A percentile compares a stretch with the other conserved stretches of the same genome.
Conservation (phyloP, 2,797 vertebrate genomes). For the Huso huso region DNA sequence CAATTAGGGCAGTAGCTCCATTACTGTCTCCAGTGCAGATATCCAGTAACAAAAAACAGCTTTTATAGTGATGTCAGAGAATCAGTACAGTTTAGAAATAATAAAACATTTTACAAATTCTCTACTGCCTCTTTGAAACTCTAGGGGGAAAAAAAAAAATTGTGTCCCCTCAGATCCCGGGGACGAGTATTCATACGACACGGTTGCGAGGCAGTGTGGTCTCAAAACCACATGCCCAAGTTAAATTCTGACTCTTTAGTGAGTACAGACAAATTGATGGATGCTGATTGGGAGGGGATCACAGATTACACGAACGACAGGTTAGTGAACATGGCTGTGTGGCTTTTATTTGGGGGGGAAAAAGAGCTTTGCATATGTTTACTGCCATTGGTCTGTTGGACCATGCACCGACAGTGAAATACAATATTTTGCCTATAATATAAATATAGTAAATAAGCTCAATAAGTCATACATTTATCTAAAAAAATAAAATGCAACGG, state of each 20-base stretch:
- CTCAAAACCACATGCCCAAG: constrained; percentile 22
- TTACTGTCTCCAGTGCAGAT: too few relatives aligned
- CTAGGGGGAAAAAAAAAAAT: constrained; percentile 9
- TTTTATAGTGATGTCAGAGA: neutral
- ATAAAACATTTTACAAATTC: neutral
- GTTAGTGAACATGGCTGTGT: constrained; percentile 23
- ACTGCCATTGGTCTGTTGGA: too few relatives aligned
- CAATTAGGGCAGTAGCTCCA: too few relatives aligned
- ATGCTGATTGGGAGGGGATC: constrained; percentile 3
- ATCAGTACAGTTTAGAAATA: neutral
- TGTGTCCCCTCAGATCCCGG: constrained; percentile 27
- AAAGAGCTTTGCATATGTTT: too few relatives aligned
- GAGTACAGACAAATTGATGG: neutral
- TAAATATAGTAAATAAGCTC: too few relatives aligned
- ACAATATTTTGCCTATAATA: too few relatives aligned
- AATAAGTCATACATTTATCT: too few relatives aligned
- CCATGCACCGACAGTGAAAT: too few relatives aligned
- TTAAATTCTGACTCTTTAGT: constrained; percentile 16
- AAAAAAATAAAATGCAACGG: too few relatives aligned
- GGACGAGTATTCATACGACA: constrained; percentile 8
- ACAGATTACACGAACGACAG: constrained; percentile 19
- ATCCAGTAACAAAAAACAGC: neutral
- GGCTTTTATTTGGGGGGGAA: too few relatives aligned
- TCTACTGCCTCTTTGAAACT: neutral
- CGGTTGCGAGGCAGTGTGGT: constrained; percentile 11